Evolutionary conservation across 2,797 vertebrate species (phyloP).

Genomic region (Callimico goeldii): DNA sequence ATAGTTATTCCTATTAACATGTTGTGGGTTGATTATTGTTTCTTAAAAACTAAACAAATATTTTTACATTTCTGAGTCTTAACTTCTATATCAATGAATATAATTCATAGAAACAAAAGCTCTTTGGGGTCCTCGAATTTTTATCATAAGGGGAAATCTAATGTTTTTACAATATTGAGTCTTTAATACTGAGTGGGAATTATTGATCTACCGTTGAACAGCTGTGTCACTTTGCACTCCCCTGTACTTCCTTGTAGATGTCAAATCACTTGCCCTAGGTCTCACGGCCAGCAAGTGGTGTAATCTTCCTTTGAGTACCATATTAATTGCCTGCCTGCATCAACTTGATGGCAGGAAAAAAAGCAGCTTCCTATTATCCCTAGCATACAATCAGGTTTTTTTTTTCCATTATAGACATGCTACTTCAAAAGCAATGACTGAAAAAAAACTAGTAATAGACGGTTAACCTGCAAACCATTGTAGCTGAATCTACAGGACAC

Average conservation of each 20-base stretch:
- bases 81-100: neutral
- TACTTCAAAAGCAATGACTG: neutral
- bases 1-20: neutral
- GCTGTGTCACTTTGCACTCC: neutral
- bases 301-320: neutral
- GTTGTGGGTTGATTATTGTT: neutral
- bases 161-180: neutral
- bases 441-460: neutral
- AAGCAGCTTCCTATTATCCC: neutral
- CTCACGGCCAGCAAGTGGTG: neutral
- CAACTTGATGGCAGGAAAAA: neutral
- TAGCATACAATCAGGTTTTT: neutral
- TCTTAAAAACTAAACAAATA: neutral
- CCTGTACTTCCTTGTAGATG: neutral
- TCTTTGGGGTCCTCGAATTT: neutral
- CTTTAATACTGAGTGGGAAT: neutral
- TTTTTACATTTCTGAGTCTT: slow-evolving; percentile 17
- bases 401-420: neutral
- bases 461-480: neutral
- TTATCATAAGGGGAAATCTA: neutral
- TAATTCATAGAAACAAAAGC: neutral
- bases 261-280: neutral
- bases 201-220: neutral
- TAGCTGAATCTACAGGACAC: neutral
- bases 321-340: neutral